Percentiles rank a stretch among this genome's conserved stretches.
phyloP scores from a whole-genome alignment of 2,888 invertebrate species.

The Axea sp. region DNA sequence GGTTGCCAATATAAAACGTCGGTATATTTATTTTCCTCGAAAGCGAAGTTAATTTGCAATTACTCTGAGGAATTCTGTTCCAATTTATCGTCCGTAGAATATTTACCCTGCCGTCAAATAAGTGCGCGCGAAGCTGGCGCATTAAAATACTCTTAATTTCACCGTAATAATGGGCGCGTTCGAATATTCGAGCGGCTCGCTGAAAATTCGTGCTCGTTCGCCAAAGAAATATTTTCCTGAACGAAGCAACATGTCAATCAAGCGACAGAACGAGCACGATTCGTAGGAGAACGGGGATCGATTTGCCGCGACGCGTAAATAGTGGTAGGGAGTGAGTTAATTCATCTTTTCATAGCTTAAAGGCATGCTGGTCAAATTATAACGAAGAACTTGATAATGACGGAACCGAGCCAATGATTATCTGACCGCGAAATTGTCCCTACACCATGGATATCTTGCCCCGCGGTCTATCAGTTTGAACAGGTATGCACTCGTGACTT shows the following conservation, averaged over 20 bases:
- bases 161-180: neutral
- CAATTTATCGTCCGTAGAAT: conserved; percentile 19
- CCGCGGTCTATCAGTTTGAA: too few relatives aligned
- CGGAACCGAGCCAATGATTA: conserved; percentile 54
- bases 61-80: conserved; percentile 20
- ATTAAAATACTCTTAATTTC: conserved; percentile 31
- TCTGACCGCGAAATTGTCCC: conserved; percentile 54
- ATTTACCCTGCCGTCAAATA: conserved; percentile 1
- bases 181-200: neutral
- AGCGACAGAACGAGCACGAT: conserved; percentile 17
- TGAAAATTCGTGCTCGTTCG: neutral
- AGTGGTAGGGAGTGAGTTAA: conserved; percentile 13
- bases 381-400: conserved; percentile 36
- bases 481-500: too few relatives aligned
- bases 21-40: conserved; percentile 26
- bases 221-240: conserved; percentile 14
- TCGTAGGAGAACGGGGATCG: conserved; percentile 16
- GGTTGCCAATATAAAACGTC: too few relatives aligned
- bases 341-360: conserved; percentile 49
- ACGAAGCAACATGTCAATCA: conserved; percentile 13
- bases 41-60: conserved; percentile 23
- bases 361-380: conserved; percentile 44
- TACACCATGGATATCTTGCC: too few relatives aligned
- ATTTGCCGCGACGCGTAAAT: conserved; percentile 12
- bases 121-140: neutral